Evolutionary conservation across 2,797 vertebrate genomes (phyloP).

Genomic region (Poliocrania exsul): DNA sequence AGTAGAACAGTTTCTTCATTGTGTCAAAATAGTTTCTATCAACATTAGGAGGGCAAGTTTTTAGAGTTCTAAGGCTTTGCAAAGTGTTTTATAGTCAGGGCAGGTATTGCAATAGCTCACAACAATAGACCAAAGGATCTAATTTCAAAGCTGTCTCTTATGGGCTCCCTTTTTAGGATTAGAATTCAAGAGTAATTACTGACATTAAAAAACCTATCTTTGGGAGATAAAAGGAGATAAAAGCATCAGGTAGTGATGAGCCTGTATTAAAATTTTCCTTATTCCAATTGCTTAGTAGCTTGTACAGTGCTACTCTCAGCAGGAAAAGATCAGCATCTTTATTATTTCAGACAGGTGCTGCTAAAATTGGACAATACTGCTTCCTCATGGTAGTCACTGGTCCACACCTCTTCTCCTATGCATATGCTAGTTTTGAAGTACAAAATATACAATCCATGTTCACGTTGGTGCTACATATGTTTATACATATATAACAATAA

Average conservation of each 20-base stretch:
- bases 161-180: background rate
- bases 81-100: slow-evolving; percentile 16
- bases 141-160: background rate
- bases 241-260: background rate
- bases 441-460: background rate
- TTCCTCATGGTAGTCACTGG: background rate
- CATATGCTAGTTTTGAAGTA: background rate
- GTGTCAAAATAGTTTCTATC: background rate
- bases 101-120: background rate
- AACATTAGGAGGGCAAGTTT: background rate
- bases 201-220: background rate
- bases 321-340: background rate
- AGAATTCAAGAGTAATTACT: background rate
- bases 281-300: background rate
- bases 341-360: background rate
- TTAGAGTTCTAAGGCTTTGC: background rate
- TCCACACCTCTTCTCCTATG: background rate
- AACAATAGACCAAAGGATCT: background rate
- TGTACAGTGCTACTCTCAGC: background rate
- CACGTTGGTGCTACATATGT: accelerated
- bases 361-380: background rate
- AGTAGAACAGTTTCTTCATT: background rate
- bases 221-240: background rate
- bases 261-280: background rate
- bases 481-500: background rate